Base-by-base conservation (phyloP, 2,888 invertebrate genomes). In the Dryococelus australis region DNA sequence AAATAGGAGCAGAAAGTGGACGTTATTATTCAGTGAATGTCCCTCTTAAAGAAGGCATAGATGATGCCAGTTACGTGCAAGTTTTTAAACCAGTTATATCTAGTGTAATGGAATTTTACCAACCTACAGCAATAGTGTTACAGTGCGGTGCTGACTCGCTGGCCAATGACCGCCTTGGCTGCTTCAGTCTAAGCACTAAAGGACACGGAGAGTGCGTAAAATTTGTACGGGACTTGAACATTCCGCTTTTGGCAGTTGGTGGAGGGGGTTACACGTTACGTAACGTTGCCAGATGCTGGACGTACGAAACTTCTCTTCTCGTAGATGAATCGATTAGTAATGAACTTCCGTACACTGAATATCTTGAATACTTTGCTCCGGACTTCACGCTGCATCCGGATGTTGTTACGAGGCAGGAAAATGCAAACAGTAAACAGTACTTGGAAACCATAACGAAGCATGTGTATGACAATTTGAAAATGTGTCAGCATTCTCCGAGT, bases 141-240 rank as follows among this genome's bases (percentile, higher is more conserved):
- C 98, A 99, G 93, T 99, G 99, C 93, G 99, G 99, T 0, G 99
- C 99, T 0, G 99, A 99, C 93, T 99, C 99, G 0, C 93, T 99
- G 65, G 99, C 99, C 0, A 97, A 98, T 83, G 99, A 99, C 92
- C 92, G 97, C 79, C 94, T 99, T 0, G 99, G 99, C 0, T 99
- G 99, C 92, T 99, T 99, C 93, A 98, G 98, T 47, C 93, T 99
- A 43, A 98, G 97, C 88, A 98, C 98, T 0, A 96, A 97, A 90
- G 99, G 99, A 0, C 99, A 99, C 91, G 99, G 99, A 0, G 99
- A 99, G 91, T 99, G 99, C 92, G 99, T 99, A 0, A 96, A 97
- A 92, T 99, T 98, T 92, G 98, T 99, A 0, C 97, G 98, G 92
- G 97, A 96, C 88, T 93, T 99, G 26, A 97, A 98, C 91, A 95